These are phyloP conservation scores for Cnemophilus loriae DNA, from an alignment of 2,113 vertebrate genomes.

Conservation along the genomic window DNA sequence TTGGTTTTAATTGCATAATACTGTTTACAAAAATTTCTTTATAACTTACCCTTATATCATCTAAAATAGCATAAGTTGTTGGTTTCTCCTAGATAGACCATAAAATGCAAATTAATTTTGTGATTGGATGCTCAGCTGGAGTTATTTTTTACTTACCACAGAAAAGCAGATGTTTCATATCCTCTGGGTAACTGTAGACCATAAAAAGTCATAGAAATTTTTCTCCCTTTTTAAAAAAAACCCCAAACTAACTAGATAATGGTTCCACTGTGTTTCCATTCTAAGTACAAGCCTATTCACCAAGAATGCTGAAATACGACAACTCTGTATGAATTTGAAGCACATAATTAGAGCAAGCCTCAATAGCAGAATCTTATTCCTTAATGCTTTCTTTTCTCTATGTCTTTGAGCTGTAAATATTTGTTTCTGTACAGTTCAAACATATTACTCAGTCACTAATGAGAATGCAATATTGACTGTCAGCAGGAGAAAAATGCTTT, in stretches of 20 bases:
- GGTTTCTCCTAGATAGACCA: not conserved
- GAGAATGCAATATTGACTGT: not conserved
- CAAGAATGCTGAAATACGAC: not conserved
- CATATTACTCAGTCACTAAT: not conserved
- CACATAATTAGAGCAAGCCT: not conserved
- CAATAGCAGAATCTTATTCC: not conserved
- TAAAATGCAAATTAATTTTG: slow-evolving; percentile 1
- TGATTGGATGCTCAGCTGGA: not conserved
- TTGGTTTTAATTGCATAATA: not conserved
- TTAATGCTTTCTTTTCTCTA: not conserved
- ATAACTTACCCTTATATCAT: not conserved
- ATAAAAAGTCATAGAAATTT: not conserved
- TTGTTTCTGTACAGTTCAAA: not conserved
- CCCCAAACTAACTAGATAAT: not conserved
- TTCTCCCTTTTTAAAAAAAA: not conserved
- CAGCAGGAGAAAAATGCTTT: not conserved
- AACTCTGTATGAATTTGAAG: not conserved
- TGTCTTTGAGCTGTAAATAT: not conserved
- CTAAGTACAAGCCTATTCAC: not conserved
- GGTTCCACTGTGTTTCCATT: not conserved
- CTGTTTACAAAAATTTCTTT: not conserved
- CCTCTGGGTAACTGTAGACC: not conserved
- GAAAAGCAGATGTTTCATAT: slow-evolving; percentile 32
- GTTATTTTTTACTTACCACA: not conserved
- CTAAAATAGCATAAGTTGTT: not conserved